Evolutionary conservation across 2,797 vertebrate species (phyloP).

Genomic region (Cynopterus sphinx): DNA sequence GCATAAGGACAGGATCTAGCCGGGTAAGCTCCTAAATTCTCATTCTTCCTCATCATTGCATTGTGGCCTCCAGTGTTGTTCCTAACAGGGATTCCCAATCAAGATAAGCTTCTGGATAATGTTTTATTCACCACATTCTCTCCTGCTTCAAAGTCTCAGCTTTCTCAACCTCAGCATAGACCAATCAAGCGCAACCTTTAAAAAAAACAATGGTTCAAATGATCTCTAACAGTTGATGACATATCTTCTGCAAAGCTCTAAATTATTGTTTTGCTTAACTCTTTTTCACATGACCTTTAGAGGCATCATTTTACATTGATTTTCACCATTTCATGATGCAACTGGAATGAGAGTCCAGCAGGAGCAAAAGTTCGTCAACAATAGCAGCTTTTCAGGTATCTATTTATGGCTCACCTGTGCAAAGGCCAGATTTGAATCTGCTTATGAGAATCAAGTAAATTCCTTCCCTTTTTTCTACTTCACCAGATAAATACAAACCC

Average conservation of each 20-base stretch:
- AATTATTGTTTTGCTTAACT: conserved; percentile 77
- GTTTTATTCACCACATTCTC: not conserved
- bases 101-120: not conserved
- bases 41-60: not conserved
- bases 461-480: conserved; percentile 33
- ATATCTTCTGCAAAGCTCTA: conserved; percentile 66
- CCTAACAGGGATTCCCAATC: not conserved
- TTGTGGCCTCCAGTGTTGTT: fast-evolving
- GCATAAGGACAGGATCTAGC: not conserved
- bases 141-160: not conserved
- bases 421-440: conserved; percentile 61
- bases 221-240: conserved; percentile 73
- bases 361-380: conserved; percentile 22
- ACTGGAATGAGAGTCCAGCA: conserved; percentile 63
- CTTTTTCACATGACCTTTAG: conserved; percentile 79
- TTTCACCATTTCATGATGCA: conserved; percentile 75
- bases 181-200: conserved; percentile 56
- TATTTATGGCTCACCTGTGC: conserved; percentile 42
- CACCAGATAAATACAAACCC: conserved; percentile 9
- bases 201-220: conserved; percentile 64
- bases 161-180: conserved; percentile 5
- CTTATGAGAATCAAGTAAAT: conserved; percentile 75
- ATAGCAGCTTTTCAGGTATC: conserved; percentile 68
- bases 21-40: not conserved
- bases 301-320: conserved; percentile 74